Conservation (phyloP, 2,113 vertebrate species). For the Oenanthe oenanthe region DNA sequence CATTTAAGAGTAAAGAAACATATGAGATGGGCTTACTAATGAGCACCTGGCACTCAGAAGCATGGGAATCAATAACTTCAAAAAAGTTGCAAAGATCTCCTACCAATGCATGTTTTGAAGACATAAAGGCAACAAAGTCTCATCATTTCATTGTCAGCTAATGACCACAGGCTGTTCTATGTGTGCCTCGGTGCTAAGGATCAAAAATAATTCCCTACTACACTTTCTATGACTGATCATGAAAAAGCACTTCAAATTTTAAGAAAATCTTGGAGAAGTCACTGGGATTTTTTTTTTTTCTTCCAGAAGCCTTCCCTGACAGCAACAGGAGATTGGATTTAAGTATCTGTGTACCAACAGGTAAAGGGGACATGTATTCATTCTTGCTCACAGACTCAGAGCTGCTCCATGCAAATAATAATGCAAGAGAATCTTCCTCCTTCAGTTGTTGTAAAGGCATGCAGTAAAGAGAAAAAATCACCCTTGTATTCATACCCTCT, state of each 20-base stretch:
- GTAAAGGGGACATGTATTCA: background rate
- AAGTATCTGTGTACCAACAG: background rate
- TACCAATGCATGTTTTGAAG: background rate
- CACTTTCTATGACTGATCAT: background rate
- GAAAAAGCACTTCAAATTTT: background rate
- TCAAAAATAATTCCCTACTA: background rate
- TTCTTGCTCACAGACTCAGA: background rate
- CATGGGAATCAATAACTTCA: background rate
- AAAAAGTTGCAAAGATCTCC: background rate
- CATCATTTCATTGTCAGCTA: background rate
- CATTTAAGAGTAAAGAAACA: background rate
- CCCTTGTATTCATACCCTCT: background rate
- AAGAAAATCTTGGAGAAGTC: background rate
- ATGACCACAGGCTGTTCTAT: background rate
- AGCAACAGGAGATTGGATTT: background rate
- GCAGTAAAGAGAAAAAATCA: background rate
- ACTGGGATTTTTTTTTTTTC: background rate
- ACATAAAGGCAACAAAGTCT: background rate
- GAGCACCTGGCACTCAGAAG: background rate
- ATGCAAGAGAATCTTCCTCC: background rate
- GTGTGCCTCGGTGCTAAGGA: background rate
- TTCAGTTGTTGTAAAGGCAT: background rate
- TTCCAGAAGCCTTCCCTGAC: background rate
- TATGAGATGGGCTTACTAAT: background rate
- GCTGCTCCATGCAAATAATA: background rate